These are phyloP conservation scores for Barbus barbus DNA, from an alignment of 2,113 vertebrate genomes.

Conservation along the genomic window DNA sequence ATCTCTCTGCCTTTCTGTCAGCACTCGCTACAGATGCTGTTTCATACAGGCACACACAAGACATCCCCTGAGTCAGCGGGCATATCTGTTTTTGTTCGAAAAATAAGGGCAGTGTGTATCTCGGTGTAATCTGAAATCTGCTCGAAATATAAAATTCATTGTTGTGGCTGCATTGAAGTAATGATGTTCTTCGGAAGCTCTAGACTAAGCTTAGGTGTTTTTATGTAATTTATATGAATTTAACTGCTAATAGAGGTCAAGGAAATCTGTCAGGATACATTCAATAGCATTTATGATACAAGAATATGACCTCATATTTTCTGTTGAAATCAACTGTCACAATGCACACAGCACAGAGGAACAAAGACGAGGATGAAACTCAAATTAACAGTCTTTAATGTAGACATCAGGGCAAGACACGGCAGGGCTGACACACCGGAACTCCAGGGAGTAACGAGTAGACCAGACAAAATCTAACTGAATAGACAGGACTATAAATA, in stretches of 20 bases:
- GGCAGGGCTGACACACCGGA: too few species aligned
- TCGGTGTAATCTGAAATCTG: constrained; percentile 37
- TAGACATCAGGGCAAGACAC: too few species aligned
- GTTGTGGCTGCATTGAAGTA: constrained; percentile 45
- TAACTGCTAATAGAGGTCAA: neutral
- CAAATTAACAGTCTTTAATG: too few species aligned
- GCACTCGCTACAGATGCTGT: constrained; percentile 36
- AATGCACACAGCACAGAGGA: too few species aligned
- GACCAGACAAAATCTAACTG: too few species aligned
- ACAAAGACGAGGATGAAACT: too few species aligned
- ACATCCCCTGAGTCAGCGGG: constrained; percentile 50
- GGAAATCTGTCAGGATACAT: neutral
- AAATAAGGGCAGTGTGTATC: constrained; percentile 57
- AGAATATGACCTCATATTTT: neutral
- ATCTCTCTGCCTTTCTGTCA: constrained; percentile 43
- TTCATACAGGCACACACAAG: constrained; percentile 52
- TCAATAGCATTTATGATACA: neutral
- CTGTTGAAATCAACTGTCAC: constrained; percentile 6
- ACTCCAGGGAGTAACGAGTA: too few species aligned
- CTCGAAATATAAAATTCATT: constrained; percentile 34
- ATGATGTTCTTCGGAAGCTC: neutral
- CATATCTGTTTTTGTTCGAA: constrained; percentile 47
- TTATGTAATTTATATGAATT: neutral
- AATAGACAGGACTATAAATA: too few species aligned
- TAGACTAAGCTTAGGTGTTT: neutral